Conservation (phyloP, 2,888 invertebrate species). For the Apoderus coryli region DNA sequence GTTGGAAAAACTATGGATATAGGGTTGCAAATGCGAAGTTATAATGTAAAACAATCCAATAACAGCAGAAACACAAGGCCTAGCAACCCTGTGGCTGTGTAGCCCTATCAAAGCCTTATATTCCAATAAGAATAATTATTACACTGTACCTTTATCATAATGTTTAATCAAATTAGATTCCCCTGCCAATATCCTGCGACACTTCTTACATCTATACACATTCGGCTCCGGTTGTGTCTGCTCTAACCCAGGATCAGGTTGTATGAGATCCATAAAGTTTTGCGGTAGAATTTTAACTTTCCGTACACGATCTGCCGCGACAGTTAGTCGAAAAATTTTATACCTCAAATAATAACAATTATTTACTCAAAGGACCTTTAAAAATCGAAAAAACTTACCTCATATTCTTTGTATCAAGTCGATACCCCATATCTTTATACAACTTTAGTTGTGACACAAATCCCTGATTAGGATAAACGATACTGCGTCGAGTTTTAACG, state of each 20-base stretch:
- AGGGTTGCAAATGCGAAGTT: too few species aligned
- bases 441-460: constrained; percentile 66
- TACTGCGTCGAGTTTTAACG: constrained; percentile 55
- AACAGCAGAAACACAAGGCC: too few species aligned
- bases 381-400: too few species aligned
- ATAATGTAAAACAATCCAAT: too few species aligned
- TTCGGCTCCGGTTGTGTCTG: constrained; percentile 61
- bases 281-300: constrained; percentile 76
- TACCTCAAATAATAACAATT: too few species aligned
- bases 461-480: constrained; percentile 67
- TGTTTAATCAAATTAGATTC: constrained; percentile 69
- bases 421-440: constrained; percentile 64
- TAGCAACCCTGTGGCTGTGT: too few species aligned
- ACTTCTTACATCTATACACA: constrained; percentile 72
- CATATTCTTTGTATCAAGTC: constrained; percentile 51
- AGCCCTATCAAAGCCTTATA: too few species aligned
- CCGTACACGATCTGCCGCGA: constrained; percentile 68
- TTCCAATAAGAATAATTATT: too few species aligned
- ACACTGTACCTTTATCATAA: constrained; percentile 31
- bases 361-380: too few species aligned
- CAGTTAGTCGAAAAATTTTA: constrained; percentile 58
- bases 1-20: too few species aligned
- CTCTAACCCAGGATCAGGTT: constrained; percentile 62
- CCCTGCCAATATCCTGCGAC: constrained; percentile 65
- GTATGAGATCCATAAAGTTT: constrained; percentile 59